Evolutionary conservation across 92 coral and sea anemone species (phyloP).

Genomic region (Porites cylindrica): DNA sequence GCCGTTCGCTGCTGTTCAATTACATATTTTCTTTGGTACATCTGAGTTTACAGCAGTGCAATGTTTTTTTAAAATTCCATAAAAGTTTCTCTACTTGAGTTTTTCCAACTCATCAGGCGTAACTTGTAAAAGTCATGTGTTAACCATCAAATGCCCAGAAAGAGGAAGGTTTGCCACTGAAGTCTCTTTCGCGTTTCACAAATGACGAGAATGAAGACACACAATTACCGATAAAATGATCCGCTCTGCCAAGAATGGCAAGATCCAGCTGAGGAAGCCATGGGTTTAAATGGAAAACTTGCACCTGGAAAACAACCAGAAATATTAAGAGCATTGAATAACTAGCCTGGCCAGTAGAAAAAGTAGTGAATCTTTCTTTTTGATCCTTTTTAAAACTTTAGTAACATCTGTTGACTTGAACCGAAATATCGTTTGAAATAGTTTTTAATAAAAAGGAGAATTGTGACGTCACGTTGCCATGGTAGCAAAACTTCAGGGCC

Average conservation of each 20-base stretch:
- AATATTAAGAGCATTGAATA: no score
- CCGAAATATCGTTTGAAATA: no score
- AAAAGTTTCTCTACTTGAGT: neutral
- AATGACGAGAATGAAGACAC: constrained; percentile 90
- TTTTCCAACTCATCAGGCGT: neutral
- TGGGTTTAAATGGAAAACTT: constrained; percentile 78
- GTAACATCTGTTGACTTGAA: no score
- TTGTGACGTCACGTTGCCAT: no score
- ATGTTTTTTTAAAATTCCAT: neutral
- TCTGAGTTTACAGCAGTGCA: no score
- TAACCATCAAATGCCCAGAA: constrained; percentile 76
- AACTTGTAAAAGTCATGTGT: neutral
- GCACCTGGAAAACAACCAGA: constrained; percentile 49
- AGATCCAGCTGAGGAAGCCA: constrained; percentile 85
- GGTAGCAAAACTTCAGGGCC: no score
- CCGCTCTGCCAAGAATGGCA: constrained; percentile 86
- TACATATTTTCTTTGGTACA: no score
- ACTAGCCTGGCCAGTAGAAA: no score
- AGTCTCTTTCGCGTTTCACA: constrained; percentile 89
- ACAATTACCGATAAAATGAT: constrained; percentile 90
- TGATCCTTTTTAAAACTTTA: no score
- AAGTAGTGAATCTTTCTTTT: no score
- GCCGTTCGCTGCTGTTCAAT: no score
- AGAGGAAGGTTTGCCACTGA: constrained; percentile 75
- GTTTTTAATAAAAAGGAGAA: no score